Evolutionary conservation across 2,113 vertebrate species (phyloP), one percentile per base, ranked within the genome.

Genomic region (Aptenodytes forsteri): DNA sequence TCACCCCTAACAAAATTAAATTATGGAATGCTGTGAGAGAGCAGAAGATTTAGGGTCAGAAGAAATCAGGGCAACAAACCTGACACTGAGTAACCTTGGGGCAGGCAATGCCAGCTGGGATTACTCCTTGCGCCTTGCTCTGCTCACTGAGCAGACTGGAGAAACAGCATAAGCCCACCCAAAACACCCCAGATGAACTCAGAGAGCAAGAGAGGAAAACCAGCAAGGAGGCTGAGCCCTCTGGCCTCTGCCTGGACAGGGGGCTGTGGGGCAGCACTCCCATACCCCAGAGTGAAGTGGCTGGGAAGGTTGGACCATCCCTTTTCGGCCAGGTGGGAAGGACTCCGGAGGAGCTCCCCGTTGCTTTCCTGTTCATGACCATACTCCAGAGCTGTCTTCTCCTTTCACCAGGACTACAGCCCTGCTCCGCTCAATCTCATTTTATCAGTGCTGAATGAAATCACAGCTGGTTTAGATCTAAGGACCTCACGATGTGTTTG

Each of bases 391-490:
- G 25, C 11, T 23, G 17, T 58, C 34, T 94, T 94, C 47, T 87
- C 34, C 71, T 79, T 72, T 90, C 72, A 16, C 26, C 50, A 52
- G 76, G 38, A 93, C 27, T 15, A 82, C 5, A 22, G 52, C 5
- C 18, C 36, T 46, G 27, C 44, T 88, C 73, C 52, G 49, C 72
- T 87, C 64, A 88, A 56, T 61, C 30, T 56, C 47, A 56, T 79
- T 93, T 90, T 64, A 90, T 97, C 88, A 79, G n/a, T 38, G 62
- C 20, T 42, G 62, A 93, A 92, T 70, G 34, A 93, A 94, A 83
- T 89, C 88, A 81, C 96, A 95, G 86, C 81, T 95, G 96, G 83
- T 94, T 97, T 96, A 95, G 50, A 97, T 96, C 89, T 88, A 81
- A 82, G 50, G 81, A 72, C 71, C 30, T 95, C 83, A 79, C 2